Base-by-base conservation (phyloP, 2,797 vertebrate genomes). In the Galago senegalensis region DNA sequence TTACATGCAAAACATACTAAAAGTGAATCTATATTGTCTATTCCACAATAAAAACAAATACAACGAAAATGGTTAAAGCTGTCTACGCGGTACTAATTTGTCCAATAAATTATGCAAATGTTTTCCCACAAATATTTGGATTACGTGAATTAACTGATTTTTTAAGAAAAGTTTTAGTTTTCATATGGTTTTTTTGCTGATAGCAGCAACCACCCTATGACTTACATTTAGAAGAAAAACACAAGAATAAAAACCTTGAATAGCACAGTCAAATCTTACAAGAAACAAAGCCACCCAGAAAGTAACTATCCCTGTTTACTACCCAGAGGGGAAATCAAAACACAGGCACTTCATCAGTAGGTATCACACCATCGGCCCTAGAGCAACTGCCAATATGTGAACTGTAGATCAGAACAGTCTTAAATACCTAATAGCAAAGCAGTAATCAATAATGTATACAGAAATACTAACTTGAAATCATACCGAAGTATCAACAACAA, bases 1-100 rank as follows among this genome's bases (percentile, higher is more conserved):
- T 97, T 67, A 94, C 97, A 98, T 87, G 93, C 75, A 96, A 94
- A 94, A 95, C 70, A 88, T 84, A 96, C 88, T 63, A 43, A 34
- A 40, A 96, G 93, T 96, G 80, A 97, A 92, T 93, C 91, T 81
- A 34, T 87, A 96, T 53, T 95, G 89, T 61, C 90, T 93, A 94
- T 53, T 96, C 94, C 20, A 11, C 72, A 83, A 72, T 88, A 90
- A 97, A 89, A 96, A 75, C 61, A 70, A 89, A 97, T 87, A 70
- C 77, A 97, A 80, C 85, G 65, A 63, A 34, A 95, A 93, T 65
- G 58, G 91, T 80, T 43, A 96, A 89, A 94, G 27, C 18, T 81
- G 14, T 86, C 40, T 77, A 94, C 18, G 88, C 7, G 83, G 89
- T 76, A 91, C 25, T 89, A 91, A 86, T 49, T 20, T 77, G 27